These are phyloP conservation scores for Cheiracanthium punctorium DNA, from an alignment of 2,888 invertebrate genomes.

Conservation along the genomic window DNA sequence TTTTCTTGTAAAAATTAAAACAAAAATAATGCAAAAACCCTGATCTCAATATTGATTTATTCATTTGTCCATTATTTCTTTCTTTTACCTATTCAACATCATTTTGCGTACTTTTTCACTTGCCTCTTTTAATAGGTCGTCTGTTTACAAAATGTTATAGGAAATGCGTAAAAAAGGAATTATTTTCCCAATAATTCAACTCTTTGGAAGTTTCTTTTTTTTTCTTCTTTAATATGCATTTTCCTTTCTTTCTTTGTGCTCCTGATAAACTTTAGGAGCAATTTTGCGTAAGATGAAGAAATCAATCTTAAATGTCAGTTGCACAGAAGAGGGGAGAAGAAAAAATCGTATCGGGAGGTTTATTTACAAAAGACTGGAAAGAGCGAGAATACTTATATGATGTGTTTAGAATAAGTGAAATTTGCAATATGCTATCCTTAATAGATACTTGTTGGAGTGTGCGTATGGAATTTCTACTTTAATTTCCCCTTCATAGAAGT, in stretches of 20 bases:
- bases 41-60: neutral
- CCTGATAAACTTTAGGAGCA: slow-evolving; percentile 29
- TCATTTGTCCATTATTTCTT: neutral
- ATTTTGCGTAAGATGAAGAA: slow-evolving; percentile 36
- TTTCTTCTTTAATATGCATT: slow-evolving; percentile 19
- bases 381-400: neutral
- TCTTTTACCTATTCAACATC: neutral
- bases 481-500: too few relatives aligned
- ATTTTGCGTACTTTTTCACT: neutral
- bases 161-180: slow-evolving; percentile 29
- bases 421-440: neutral
- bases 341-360: neutral
- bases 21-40: neutral
- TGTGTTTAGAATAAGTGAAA: neutral
- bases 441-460: neutral
- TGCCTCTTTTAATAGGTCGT: slow-evolving; percentile 49
- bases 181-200: slow-evolving; percentile 54
- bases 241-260: slow-evolving; percentile 32
- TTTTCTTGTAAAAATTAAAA: neutral
- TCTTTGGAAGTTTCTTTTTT: neutral
- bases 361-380: slow-evolving; percentile 2
- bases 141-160: slow-evolving; percentile 48
- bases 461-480: too few relatives aligned
- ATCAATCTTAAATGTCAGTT: slow-evolving; percentile 52
- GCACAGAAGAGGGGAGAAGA: neutral